A percentile compares a stretch with the other conserved stretches of the same genome.
These are phyloP conservation scores for Syngnathus rostellatus DNA, from an alignment of 2,797 vertebrate species.

Conservation along the genomic window DNA sequence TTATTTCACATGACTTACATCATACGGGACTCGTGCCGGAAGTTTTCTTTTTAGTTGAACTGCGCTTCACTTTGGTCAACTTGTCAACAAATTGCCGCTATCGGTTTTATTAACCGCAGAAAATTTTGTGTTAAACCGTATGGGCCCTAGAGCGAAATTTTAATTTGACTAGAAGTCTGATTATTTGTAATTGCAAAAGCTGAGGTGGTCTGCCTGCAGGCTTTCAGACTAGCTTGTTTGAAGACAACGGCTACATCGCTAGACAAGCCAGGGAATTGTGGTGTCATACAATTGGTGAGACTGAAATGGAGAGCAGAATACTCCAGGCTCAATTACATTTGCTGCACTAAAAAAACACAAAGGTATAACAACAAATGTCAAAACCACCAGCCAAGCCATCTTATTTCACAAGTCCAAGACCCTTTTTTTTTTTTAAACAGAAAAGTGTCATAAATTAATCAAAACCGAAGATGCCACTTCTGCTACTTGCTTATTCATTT, in stretches of 20 bases:
- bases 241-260: background rate
- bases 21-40: too few relatives aligned
- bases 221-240: background rate
- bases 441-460: background rate
- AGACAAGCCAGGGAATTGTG: background rate
- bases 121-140: background rate
- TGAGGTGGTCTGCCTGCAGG: background rate
- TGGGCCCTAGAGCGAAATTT: background rate
- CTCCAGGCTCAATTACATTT: background rate
- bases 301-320: background rate
- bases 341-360: background rate
- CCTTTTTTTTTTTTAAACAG: too few relatives aligned
- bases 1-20: too few relatives aligned
- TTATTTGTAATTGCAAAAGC: background rate
- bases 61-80: background rate
- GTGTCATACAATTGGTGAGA: background rate
- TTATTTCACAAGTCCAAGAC: background rate
- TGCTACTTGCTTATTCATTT: background rate
- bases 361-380: background rate
- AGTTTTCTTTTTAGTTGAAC: background rate
- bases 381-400: background rate
- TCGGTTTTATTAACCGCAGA: background rate
- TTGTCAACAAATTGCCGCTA: background rate
- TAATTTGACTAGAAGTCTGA: background rate
- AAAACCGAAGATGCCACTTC: background rate